Base-by-base conservation (phyloP, 1,140 invertebrate genomes). In the Agraylea sexmaculata region DNA sequence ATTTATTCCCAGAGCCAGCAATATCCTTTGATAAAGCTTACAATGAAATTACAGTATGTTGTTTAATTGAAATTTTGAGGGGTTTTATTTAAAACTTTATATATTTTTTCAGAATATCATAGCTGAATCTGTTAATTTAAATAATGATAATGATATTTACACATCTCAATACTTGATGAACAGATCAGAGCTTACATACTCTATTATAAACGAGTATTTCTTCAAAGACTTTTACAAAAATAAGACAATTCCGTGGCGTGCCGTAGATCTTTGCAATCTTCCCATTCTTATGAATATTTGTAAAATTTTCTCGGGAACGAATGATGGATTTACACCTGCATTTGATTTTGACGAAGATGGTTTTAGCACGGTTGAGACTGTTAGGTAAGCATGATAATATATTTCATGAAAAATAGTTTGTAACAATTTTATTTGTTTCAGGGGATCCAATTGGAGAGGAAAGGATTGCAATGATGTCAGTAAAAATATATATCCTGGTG, bases 381-480 rank as follows among this genome's bases (percentile, higher is more conserved):
- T 44, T 10, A 43, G 47, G 47, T 49, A 30, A 12, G 11, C 13
- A 20, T 23, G 11, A 3, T 29, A 8, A 8, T 25, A 25, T 25
- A 8, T 12, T 25, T 25, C 7, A 12, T 8, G 23, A 25, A n/a
- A n/a, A 8, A 38, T 28, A 17, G 10, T 28, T 25, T 20, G 4
- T 25, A 18, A 36, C 15, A 2, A 13, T 36, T 13, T 40, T 15
- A 17, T 19, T 27, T 29, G 21, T 27, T 38, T 29, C 22, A 49
- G 68, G 38, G 69, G 69, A 8, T 48, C 56, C 18, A 55, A 58
- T 21, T 71, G 69, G 69, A 42, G 66, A 43, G 69, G 69, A 2
- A 58, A 59, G 47, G 69, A 71, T 46, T 71, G 69, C 47, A 45
- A 57, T 46, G 69, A 71, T 44, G 40, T 49, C 4, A 54, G 56